phyloP scores from a whole-genome alignment of 2,888 invertebrate genomes.

The Ganaspis brasiliensis region DNA sequence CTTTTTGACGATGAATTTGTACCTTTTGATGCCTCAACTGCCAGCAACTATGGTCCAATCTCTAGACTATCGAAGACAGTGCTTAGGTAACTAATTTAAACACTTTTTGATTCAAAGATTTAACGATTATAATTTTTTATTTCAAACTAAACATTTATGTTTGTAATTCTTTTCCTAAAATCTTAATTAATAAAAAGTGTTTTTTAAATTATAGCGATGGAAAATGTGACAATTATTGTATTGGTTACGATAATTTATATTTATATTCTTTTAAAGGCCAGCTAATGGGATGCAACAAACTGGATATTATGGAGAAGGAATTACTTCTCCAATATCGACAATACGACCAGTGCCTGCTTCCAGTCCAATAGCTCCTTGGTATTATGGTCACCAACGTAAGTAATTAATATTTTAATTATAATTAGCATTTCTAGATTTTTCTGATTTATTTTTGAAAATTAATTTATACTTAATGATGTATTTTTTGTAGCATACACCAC shows the following conservation, averaged over 20 bases:
- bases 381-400: conserved; percentile 78
- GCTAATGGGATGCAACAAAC: conserved; percentile 67
- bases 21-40: conserved; percentile 85
- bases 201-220: too few relatives aligned
- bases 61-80: conserved; percentile 80
- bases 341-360: conserved; percentile 81
- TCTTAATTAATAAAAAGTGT: too few relatives aligned
- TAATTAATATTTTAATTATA: conserved; percentile 57
- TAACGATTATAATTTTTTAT: too few relatives aligned
- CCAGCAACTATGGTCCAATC: conserved; percentile 87
- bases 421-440: conserved; percentile 11
- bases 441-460: conserved; percentile 14
- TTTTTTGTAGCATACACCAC: conserved; percentile 72
- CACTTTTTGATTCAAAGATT: too few relatives aligned
- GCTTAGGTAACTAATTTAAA: conserved; percentile 68
- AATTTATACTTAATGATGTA: neutral
- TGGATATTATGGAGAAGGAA: conserved; percentile 76
- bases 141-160: neutral
- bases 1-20: conserved; percentile 85
- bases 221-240: too few relatives aligned
- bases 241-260: too few relatives aligned
- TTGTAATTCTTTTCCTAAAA: neutral
- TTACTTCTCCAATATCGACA: conserved; percentile 74
- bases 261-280: conserved; percentile 64
- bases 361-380: conserved; percentile 81